phyloP scores from a whole-genome alignment of 2,113 vertebrate species.

The Ifrita kowaldi region DNA sequence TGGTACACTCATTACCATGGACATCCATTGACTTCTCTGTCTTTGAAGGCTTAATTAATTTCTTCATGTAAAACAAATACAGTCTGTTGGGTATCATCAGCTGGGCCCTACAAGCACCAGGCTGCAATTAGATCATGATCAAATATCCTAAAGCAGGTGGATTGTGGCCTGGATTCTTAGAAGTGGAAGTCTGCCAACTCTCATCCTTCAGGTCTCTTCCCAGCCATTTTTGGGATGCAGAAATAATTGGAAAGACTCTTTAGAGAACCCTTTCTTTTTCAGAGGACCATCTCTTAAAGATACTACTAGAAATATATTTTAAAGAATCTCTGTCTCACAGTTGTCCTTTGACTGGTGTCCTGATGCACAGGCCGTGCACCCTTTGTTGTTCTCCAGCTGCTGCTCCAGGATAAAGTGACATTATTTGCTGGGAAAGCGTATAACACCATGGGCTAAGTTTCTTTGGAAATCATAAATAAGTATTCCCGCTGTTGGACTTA shows the following conservation, averaged over 20 bases:
- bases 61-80: background rate
- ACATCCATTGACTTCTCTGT: background rate
- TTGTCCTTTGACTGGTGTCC: background rate
- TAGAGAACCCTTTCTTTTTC: background rate
- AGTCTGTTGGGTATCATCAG: background rate
- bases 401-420: background rate
- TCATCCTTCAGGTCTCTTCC: background rate
- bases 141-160: constrained; percentile 7
- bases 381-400: background rate
- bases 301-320: background rate
- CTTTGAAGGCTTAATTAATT: background rate
- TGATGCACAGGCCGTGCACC: background rate
- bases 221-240: background rate
- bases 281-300: background rate
- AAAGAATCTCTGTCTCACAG: background rate
- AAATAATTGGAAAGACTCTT: background rate
- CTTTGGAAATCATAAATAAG: background rate
- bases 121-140: background rate
- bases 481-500: background rate
- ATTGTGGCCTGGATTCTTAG: background rate
- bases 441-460: background rate
- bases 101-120: background rate
- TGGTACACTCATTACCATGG: background rate
- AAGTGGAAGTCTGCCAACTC: constrained; percentile 1
- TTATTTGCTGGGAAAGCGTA: background rate